These are phyloP conservation scores for Calosoma granatense DNA, from an alignment of 1,140 invertebrate genomes.

Conservation along the genomic window DNA sequence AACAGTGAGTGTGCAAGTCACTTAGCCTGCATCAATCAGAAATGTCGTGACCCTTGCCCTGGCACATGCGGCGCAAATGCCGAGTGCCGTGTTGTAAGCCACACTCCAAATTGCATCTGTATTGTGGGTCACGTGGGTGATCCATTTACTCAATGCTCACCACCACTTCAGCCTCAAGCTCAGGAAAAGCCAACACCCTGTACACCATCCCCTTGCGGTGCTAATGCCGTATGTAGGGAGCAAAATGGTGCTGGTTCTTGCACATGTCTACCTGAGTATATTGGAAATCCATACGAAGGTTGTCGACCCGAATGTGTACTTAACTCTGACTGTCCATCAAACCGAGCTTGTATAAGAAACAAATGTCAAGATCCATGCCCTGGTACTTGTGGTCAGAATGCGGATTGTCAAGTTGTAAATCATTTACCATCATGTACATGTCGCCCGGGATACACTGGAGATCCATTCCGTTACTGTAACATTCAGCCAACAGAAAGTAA, in stretches of 20 bases:
- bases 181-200: constrained; percentile 44
- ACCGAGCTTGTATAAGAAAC: constrained; percentile 55
- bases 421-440: constrained; percentile 63
- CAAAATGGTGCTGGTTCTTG: constrained; percentile 55
- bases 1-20: constrained; percentile 53
- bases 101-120: constrained; percentile 55
- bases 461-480: constrained; percentile 52
- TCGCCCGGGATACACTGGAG: constrained; percentile 54
- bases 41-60: constrained; percentile 55
- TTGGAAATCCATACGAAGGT: constrained; percentile 66
- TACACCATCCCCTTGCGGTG: constrained; percentile 57
- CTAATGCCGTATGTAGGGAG: constrained; percentile 61
- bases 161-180: constrained; percentile 27
- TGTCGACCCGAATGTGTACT: constrained; percentile 57
- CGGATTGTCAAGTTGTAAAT: constrained; percentile 61
- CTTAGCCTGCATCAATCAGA: constrained; percentile 48
- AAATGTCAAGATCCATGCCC: constrained; percentile 65
- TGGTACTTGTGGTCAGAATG: constrained; percentile 60
- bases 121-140: constrained; percentile 43
- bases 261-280: constrained; percentile 56
- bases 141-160: constrained; percentile 44
- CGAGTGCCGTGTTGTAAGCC: constrained; percentile 57
- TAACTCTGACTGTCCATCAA: constrained; percentile 56
- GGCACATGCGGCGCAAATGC: constrained; percentile 55
- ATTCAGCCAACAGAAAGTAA: constrained; percentile 40